phyloP scores from a whole-genome alignment of 1,140 invertebrate species.

The Pseudomyrmex pallidus region DNA sequence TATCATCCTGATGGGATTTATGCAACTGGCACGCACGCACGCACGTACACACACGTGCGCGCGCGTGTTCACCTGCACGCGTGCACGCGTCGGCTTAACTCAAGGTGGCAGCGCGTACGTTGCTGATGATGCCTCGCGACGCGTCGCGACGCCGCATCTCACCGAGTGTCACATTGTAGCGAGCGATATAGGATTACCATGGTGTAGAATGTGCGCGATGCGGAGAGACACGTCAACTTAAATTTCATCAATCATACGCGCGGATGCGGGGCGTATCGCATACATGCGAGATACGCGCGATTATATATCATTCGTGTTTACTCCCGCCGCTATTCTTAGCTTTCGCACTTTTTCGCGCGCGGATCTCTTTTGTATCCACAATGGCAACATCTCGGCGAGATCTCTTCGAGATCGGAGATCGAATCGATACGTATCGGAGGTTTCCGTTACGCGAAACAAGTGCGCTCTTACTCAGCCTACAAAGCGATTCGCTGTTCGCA shows the following conservation, averaged over 20 bases:
- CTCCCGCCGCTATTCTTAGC: constrained; percentile 36
- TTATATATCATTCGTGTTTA: constrained; percentile 35
- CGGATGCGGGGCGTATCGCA: no score
- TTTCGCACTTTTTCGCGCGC: constrained; percentile 9
- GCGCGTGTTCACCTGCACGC: constrained; percentile 15
- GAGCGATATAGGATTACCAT: constrained; percentile 26
- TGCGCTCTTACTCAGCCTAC: no score
- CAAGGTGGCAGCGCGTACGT: constrained; percentile 48
- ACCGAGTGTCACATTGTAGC: constrained; percentile 17
- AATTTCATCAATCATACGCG: constrained; percentile 45
- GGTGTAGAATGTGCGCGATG: not conserved
- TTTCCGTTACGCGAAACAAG: no score
- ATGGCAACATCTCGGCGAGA: constrained; percentile 36
- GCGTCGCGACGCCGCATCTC: constrained; percentile 16
- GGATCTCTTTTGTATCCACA: constrained; percentile 34
- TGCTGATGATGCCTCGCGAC: constrained; percentile 21
- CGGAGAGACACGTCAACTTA: constrained; percentile 31
- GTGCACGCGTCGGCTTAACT: constrained; percentile 62
- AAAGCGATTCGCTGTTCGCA: constrained; percentile 5
- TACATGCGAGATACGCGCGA: not conserved
- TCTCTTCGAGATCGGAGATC: constrained; percentile 44
- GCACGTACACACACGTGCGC: no score
- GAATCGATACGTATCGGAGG: not conserved
- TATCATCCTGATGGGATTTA: constrained; percentile 70
- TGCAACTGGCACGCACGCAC: constrained; percentile 59